Evolutionary conservation across 1,140 invertebrate genomes (phyloP), one percentile per base, ranked within the genome.

Genomic region (Drosophila murphyi): DNA sequence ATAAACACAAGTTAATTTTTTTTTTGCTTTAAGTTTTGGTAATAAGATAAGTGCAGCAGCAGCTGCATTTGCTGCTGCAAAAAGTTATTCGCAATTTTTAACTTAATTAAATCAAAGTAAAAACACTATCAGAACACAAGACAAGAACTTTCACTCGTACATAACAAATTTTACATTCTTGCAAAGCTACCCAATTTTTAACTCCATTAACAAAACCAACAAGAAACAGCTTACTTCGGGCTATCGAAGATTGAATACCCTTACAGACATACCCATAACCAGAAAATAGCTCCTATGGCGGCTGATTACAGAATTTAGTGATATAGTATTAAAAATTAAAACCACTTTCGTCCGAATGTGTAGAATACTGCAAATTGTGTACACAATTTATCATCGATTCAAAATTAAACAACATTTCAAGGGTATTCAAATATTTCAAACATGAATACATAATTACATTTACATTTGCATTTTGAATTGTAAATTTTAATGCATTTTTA

Each of bases 61-160:
- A 48, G 62, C 62, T 52, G 48, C 41, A 55, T 31, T 60, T 71
- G 34, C 35, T 12, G 12, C 20, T 54, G 50, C 52, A 54, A 67
- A 69, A 74, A 82, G 80, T 78, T 78, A 57, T 75, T 63, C 71
- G 57, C 80, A 59, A 60, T 71, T 71, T 73, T 80, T 70, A 83
- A 78, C 73, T 80, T 77, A 85, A 85, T 80, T 80, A 69, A 80
- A 85, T 77, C 67, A 70, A 80, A 82, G 67, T 69, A 63, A 79
- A 72, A 52, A 59, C 69, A 45, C 41, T 43, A 12, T 43, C 39
- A 59, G 31, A 45, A 8, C 39, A 47, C 34, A 63, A n/a, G n/a
- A 47, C 28, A 45, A 7, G 28, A 61, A 73, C 64, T 73, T 69
- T 74, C 57, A 63, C 72, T 74, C 65, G 37, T 43, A 62, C 68